Evolutionary conservation across 92 coral and sea anemone species (phyloP).

Genomic region (Micromussa lordhowensis): DNA sequence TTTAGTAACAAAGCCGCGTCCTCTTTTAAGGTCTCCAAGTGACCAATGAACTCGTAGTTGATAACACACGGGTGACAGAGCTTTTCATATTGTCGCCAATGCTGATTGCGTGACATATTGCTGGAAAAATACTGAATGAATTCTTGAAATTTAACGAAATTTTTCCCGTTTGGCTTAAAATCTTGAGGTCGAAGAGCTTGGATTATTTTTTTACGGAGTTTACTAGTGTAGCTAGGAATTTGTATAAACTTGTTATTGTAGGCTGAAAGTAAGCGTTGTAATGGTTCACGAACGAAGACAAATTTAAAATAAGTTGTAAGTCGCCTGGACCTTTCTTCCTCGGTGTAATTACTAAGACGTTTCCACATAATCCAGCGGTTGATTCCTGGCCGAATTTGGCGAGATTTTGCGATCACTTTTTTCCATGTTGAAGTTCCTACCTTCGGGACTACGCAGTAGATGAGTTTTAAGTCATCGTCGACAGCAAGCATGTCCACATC

Average conservation of each 20-base stretch:
- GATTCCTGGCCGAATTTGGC: background rate
- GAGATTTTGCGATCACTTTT: background rate
- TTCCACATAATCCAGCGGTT: background rate
- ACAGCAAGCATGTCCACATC: background rate
- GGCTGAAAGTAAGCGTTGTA: slow-evolving; percentile 16
- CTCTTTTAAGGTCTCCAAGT: slow-evolving; percentile 6
- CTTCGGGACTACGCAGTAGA: background rate
- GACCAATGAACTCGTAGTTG: slow-evolving; percentile 38
- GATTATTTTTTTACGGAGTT: background rate
- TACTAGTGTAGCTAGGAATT: background rate
- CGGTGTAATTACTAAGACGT: background rate
- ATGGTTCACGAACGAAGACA: slow-evolving; percentile 30
- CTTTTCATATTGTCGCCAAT: slow-evolving; percentile 32
- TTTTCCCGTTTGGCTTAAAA: background rate
- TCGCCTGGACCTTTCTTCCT: background rate
- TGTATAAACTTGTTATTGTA: slow-evolving; percentile 11
- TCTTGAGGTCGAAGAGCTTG: slow-evolving; percentile 10
- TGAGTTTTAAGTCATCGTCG: background rate
- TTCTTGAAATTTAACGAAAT: background rate
- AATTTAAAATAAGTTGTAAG: slow-evolving; percentile 18
- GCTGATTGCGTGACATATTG: background rate
- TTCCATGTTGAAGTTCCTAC: background rate
- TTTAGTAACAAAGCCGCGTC: slow-evolving; percentile 11
- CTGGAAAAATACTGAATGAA: slow-evolving; percentile 19
- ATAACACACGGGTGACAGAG: slow-evolving; percentile 29